Percentiles rank a stretch among this genome's conserved stretches.
These are phyloP conservation scores for Takifugu flavidus DNA, from an alignment of 2,113 vertebrate genomes.

Conservation along the genomic window DNA sequence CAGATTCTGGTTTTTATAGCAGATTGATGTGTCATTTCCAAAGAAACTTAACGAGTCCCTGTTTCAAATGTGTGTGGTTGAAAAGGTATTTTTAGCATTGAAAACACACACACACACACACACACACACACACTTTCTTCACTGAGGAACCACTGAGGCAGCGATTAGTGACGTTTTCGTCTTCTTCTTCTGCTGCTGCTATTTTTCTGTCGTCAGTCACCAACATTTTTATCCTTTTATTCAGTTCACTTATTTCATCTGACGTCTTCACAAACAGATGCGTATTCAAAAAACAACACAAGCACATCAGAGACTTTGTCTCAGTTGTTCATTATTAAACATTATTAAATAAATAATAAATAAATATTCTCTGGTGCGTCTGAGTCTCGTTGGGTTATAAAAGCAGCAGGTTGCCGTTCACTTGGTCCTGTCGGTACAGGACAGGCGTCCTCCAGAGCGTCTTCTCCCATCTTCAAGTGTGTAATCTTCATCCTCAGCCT, in stretches of 20 bases:
- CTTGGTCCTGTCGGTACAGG: slow-evolving; percentile 4
- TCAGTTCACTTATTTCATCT: slow-evolving; percentile 17
- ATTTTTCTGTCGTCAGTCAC: slow-evolving; percentile 6
- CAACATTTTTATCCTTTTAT: slow-evolving; percentile 30
- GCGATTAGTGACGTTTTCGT: background rate
- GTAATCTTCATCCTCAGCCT: slow-evolving; percentile 6
- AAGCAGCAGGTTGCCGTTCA: background rate
- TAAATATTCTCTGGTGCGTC: slow-evolving; percentile 56
- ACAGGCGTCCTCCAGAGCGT: background rate
- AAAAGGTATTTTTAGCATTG: background rate
- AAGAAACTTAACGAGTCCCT: too few species aligned
- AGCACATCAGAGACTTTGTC: slow-evolving; percentile 3
- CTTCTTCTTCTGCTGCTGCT: background rate
- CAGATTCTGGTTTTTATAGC: too few species aligned
- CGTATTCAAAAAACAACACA: slow-evolving; percentile 21
- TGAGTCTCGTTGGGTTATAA: slow-evolving; percentile 33
- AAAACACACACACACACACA: background rate
- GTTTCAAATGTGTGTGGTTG: too few species aligned
- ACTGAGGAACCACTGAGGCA: slow-evolving; percentile 12
- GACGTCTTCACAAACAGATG: slow-evolving; percentile 23
- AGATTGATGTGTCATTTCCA: too few species aligned
- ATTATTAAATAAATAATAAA: slow-evolving; percentile 53
- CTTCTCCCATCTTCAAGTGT: slow-evolving; percentile 13
- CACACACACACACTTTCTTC: slow-evolving; percentile 8
- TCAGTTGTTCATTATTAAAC: slow-evolving; percentile 21